phyloP scores from a whole-genome alignment of 2,888 invertebrate species.

The Hirtodrosophila histrioides region DNA sequence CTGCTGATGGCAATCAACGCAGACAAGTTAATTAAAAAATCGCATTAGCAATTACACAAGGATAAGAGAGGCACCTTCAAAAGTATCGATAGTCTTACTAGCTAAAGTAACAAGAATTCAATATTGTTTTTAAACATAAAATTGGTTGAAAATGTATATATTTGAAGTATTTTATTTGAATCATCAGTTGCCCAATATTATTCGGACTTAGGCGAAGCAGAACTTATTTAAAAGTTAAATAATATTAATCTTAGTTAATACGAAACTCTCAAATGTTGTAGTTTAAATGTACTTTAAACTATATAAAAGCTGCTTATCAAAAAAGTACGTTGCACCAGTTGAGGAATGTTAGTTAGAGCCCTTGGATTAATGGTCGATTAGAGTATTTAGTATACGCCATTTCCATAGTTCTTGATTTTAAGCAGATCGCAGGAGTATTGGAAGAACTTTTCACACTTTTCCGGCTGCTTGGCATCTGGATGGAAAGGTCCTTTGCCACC shows the following conservation, averaged over 20 bases:
- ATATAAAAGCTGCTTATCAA: slow-evolving; percentile 20
- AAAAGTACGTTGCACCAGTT: slow-evolving; percentile 57
- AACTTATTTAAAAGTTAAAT: slow-evolving; percentile 11
- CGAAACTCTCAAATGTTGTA: slow-evolving; percentile 5
- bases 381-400: slow-evolving; percentile 50
- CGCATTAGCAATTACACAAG: slow-evolving; percentile 16
- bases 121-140: slow-evolving; percentile 7
- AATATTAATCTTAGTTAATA: background rate
- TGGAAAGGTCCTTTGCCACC: slow-evolving; percentile 87
- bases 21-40: slow-evolving; percentile 73
- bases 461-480: slow-evolving; percentile 86
- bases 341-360: slow-evolving; percentile 20
- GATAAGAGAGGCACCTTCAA: background rate
- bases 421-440: slow-evolving; percentile 88
- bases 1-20: slow-evolving; percentile 61
- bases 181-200: slow-evolving; percentile 33
- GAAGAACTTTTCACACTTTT: slow-evolving; percentile 88
- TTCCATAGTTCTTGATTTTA: slow-evolving; percentile 85
- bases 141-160: slow-evolving; percentile 21
- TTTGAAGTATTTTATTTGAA: slow-evolving; percentile 28
- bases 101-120: background rate
- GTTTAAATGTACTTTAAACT: slow-evolving; percentile 3
- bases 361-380: slow-evolving; percentile 2
- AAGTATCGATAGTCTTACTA: no score
- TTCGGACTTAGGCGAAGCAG: slow-evolving; percentile 17